A percentile compares a stretch with the other conserved stretches of the same genome.
These are phyloP conservation scores for Cichladusa arquata DNA, from an alignment of 2,113 vertebrate species.

Conservation along the genomic window DNA sequence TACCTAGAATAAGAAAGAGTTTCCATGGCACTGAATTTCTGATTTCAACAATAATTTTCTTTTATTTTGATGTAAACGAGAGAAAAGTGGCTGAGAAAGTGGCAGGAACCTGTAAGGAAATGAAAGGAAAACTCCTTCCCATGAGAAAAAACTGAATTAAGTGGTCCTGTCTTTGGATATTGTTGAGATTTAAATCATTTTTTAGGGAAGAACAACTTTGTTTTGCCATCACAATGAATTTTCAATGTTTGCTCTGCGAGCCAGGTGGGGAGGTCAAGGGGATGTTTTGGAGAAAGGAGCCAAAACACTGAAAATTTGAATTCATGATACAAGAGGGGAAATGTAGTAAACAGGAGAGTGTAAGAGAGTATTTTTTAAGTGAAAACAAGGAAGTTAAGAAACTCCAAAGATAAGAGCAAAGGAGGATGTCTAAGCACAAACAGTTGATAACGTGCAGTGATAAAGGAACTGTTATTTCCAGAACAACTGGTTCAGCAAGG, in stretches of 20 bases:
- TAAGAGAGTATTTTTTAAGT: neutral
- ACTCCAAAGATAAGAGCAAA: conserved; percentile 56
- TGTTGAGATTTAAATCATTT: neutral
- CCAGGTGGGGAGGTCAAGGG: neutral
- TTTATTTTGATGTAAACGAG: neutral
- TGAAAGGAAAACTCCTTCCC: neutral
- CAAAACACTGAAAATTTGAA: neutral
- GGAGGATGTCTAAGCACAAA: neutral
- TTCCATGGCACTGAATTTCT: neutral
- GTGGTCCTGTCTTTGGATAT: neutral
- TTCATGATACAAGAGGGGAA: neutral
- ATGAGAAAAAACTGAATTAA: neutral
- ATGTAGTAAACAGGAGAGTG: neutral
- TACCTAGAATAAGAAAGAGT: neutral
- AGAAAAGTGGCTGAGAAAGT: neutral
- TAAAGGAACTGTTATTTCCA: conserved; percentile 44
- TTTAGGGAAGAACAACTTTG: neutral
- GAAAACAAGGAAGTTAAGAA: conserved; percentile 59
- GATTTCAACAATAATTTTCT: neutral
- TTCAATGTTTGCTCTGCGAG: neutral
- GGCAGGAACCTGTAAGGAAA: too few species aligned
- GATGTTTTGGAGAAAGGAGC: neutral
- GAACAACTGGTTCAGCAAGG: neutral
- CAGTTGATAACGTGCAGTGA: conserved; percentile 32
- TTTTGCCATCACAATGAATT: neutral